Conservation (phyloP, 2,113 vertebrate species). For the Cheilinus undulatus region DNA sequence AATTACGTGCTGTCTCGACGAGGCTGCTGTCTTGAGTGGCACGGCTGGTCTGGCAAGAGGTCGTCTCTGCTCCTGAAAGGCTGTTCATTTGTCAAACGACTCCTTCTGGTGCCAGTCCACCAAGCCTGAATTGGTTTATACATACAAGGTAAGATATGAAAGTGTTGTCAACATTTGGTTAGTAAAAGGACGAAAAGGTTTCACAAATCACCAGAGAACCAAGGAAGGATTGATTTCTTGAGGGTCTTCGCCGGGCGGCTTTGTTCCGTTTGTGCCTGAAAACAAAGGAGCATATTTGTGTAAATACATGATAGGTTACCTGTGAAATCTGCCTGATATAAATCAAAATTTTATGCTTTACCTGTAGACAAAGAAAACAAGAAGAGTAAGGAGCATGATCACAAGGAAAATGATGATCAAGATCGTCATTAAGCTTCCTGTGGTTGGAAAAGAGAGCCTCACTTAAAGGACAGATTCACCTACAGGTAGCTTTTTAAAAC, state of each 20-base stretch:
- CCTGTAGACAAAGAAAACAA: constrained; percentile 55
- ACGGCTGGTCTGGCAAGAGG: constrained; percentile 27
- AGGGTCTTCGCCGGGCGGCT: not conserved
- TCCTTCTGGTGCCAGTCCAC: constrained; percentile 12
- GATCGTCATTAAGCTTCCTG: constrained; percentile 21
- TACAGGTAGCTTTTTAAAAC: not conserved
- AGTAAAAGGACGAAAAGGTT: not conserved
- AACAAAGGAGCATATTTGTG: not conserved
- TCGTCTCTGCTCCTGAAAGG: constrained; percentile 52
- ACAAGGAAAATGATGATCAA: not conserved
- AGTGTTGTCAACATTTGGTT: not conserved
- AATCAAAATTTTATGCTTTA: constrained; percentile 30
- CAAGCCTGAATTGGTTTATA: constrained; percentile 30
- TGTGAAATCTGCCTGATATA: not conserved
- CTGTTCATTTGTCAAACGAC: constrained; percentile 19
- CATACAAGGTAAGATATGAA: not conserved
- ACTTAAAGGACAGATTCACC: not conserved
- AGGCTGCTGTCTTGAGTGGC: not conserved
- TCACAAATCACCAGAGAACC: constrained; percentile 26
- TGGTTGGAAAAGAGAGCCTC: constrained; percentile 2
- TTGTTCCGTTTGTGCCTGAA: constrained; percentile 50
- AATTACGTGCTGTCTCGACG: constrained; percentile 65
- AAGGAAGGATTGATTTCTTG: not conserved
- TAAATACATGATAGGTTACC: not conserved
- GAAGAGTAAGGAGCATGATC: constrained; percentile 24